A percentile compares a stretch with the other conserved stretches of the same genome.
Evolutionary conservation across 2,888 invertebrate species (phyloP).

Genomic region (Anodontia alba): DNA sequence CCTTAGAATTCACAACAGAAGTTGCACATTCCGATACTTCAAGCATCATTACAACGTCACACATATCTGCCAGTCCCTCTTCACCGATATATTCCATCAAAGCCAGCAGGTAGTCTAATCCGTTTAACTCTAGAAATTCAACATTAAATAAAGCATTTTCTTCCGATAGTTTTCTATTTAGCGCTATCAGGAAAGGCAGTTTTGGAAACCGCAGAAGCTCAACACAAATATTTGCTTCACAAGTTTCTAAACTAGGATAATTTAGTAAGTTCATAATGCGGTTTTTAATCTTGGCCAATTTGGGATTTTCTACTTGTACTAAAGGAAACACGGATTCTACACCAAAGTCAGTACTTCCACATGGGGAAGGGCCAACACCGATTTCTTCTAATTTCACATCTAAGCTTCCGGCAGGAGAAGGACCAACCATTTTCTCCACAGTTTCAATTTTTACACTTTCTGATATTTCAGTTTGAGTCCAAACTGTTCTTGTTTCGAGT

Average conservation of each 20-base stretch:
- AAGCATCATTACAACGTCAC: conserved; percentile 45
- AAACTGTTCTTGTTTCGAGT: conserved; percentile 44
- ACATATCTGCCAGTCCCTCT: conserved; percentile 29
- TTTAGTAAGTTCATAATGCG: conserved; percentile 37
- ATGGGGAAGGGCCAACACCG: conserved; percentile 19
- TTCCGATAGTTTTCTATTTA: conserved; percentile 38
- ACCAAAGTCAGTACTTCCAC: conserved; percentile 48
- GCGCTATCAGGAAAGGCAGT: conserved; percentile 39
- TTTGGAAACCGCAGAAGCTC: conserved; percentile 42
- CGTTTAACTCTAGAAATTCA: conserved; percentile 42
- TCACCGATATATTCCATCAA: conserved; percentile 39
- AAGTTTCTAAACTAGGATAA: conserved; percentile 34
- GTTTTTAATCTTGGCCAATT: conserved; percentile 42
- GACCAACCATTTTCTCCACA: background rate
- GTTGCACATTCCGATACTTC: conserved; percentile 49
- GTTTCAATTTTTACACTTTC: background rate
- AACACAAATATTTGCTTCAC: conserved; percentile 44
- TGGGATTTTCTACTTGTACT: conserved; percentile 44
- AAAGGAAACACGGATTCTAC: conserved; percentile 31
- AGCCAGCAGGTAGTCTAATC: conserved; percentile 40
- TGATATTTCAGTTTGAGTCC: conserved; percentile 51
- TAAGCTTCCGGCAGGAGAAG: background rate
- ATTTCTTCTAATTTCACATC: background rate
- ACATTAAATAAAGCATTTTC: conserved; percentile 53
- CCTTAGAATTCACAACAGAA: conserved; percentile 49